Evolutionary conservation across 2,797 vertebrate species (phyloP), one percentile per base, ranked within the genome.

Genomic region (Artibeus jamaicensis): DNA sequence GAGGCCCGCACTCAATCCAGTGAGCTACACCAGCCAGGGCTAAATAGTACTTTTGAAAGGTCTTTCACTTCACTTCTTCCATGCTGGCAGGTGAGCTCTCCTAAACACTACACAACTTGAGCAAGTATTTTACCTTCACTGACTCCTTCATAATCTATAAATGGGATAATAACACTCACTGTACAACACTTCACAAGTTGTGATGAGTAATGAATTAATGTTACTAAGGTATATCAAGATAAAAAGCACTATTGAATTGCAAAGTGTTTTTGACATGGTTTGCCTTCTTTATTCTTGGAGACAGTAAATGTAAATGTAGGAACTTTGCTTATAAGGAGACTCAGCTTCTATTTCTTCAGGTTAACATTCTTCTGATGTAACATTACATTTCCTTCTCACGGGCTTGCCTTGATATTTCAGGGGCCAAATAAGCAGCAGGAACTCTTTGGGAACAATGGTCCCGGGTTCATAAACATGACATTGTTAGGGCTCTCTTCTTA

Each of bases 61-160:
- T 37, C 34, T 91, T 83, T 34, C 37, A 67, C 83, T 82, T 93
- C 62, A 67, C 44, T 29, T 93, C 53, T 71, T 76, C 53, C 12
- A 46, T 21, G 26, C 57, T 79, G 16, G 10, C 37, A 89, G 18
- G 39, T 76, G 59, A 92, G 19, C 15, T 85, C 83, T 76, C 42
- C n/a, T 74, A 70, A 90, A 59, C 12, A 94, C 34, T 26, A 15
- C 26, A 37, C 89, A 93, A 95, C 71, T 84, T 84, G 32, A 50
- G 34, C 26, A 92, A 94, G 59, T n/a, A 22, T 50, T 87, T 84
- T 71, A 44, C 76, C 3, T 87, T 91, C 46, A 16, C 29, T 62
- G 68, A 82, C 42, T 86, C 68, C 88, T 95, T 59, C 46, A 82
- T 89, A 84, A 89, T 32, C 16, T 53, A 67, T 82, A 95, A 85